These are phyloP conservation scores for Agriopis aurantiaria DNA, from an alignment of 2,888 invertebrate species.

Conservation along the genomic window DNA sequence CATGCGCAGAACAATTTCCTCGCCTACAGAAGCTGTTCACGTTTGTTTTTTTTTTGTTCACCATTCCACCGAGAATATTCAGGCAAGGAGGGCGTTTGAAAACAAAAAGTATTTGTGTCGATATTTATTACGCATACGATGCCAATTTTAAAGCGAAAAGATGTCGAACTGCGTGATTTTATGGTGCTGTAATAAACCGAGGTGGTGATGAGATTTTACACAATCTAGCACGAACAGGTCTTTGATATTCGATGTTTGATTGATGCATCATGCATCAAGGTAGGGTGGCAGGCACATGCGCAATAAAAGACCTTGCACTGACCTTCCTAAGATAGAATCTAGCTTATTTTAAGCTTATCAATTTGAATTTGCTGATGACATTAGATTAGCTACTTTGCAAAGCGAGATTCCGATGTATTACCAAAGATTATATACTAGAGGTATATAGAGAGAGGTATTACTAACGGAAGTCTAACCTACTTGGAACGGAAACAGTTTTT, in stretches of 20 bases:
- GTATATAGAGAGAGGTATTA: too few relatives aligned
- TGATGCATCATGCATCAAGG: slow-evolving; percentile 28
- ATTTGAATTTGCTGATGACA: background rate
- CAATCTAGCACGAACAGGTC: background rate
- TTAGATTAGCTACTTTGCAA: background rate
- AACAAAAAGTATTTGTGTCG: slow-evolving; percentile 7
- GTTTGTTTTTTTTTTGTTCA: slow-evolving; percentile 9
- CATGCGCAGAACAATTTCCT: slow-evolving; percentile 26
- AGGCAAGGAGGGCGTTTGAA: slow-evolving; percentile 14
- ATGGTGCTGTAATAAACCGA: background rate
- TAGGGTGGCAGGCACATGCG: slow-evolving; percentile 26
- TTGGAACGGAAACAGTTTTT: slow-evolving; percentile 9
- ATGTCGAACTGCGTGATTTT: slow-evolving; percentile 7
- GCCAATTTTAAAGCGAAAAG: background rate
- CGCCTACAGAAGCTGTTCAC: background rate
- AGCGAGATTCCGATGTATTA: background rate
- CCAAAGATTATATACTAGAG: too few relatives aligned
- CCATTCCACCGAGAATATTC: slow-evolving; percentile 19
- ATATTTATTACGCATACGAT: slow-evolving; percentile 21
- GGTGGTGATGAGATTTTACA: background rate
- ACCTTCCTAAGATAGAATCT: slow-evolving; percentile 10
- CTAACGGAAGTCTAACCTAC: slow-evolving; percentile 16
- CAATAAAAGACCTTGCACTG: slow-evolving; percentile 23
- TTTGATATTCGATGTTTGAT: slow-evolving; percentile 12
- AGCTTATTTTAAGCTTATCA: background rate